Conservation (phyloP, 64 coral and sea anemone species). For the Actinia equina region DNA sequence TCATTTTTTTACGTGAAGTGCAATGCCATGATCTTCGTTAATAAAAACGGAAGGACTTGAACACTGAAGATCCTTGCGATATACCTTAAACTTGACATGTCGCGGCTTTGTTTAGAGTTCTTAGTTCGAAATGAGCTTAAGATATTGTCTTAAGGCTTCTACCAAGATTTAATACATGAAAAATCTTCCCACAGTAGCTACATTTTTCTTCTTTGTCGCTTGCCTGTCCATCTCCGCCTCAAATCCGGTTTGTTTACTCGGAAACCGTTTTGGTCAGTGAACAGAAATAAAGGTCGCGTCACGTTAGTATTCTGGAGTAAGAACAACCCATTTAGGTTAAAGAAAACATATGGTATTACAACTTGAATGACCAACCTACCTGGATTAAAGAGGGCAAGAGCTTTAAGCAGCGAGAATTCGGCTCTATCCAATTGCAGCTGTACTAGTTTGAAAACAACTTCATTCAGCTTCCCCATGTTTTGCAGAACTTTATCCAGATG, state of each 20-base stretch:
- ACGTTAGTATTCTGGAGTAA: background rate
- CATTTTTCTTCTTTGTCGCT: background rate
- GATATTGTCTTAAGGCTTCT: background rate
- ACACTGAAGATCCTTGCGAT: conserved; percentile 9
- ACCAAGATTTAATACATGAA: background rate
- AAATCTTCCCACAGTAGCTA: background rate
- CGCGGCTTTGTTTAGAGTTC: conserved; percentile 6
- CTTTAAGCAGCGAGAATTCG: conserved; percentile 87
- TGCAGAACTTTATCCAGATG: conserved; percentile 77
- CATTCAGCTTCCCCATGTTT: conserved; percentile 89
- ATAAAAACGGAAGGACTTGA: conserved; percentile 28
- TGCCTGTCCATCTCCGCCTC: background rate
- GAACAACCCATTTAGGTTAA: background rate
- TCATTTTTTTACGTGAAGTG: conserved; percentile 19
- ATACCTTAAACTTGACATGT: background rate
- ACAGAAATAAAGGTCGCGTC: background rate
- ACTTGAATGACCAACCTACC: conserved; percentile 41
- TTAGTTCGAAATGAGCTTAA: conserved; percentile 13
- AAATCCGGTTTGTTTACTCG: background rate
- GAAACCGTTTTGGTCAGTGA: background rate
- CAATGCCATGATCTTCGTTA: conserved; percentile 57
- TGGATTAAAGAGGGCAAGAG: conserved; percentile 88
- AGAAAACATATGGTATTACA: background rate
- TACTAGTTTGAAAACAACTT: conserved; percentile 86
- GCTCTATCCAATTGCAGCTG: conserved; percentile 76